Conservation (phyloP, 1,140 invertebrate genomes). For the Cydia splendana region DNA sequence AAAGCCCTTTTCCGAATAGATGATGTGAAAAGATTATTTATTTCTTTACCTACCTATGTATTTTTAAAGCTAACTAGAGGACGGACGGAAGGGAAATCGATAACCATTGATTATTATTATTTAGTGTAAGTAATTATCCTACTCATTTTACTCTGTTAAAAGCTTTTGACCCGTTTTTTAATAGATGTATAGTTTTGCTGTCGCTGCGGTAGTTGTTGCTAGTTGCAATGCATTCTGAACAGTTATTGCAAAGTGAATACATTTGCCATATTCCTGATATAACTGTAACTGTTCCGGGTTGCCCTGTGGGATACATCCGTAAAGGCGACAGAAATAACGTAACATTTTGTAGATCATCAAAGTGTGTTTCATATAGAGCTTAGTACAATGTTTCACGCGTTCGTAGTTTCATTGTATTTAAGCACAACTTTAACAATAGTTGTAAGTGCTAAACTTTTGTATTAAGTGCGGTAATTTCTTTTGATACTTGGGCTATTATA, state of each 20-base stretch:
- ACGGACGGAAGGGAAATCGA: too few species aligned
- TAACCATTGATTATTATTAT: too few species aligned
- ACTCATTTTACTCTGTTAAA: conserved; percentile 1
- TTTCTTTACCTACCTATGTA: too few species aligned
- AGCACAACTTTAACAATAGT: background rate
- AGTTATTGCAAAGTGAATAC: too few species aligned
- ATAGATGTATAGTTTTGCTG: background rate
- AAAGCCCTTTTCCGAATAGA: too few species aligned
- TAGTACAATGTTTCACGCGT: background rate
- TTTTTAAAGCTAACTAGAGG: too few species aligned
- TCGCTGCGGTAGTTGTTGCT: background rate
- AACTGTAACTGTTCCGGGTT: too few species aligned
- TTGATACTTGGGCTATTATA: background rate
- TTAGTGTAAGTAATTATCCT: background rate
- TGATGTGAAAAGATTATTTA: too few species aligned
- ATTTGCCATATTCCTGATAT: too few species aligned
- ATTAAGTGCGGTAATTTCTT: background rate
- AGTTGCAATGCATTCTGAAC: background rate
- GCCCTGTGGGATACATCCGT: too few species aligned
- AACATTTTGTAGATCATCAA: too few species aligned
- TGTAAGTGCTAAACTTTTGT: conserved; percentile 3
- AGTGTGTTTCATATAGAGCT: background rate
- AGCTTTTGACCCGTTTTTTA: background rate
- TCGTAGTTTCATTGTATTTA: background rate
- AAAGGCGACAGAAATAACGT: too few species aligned